Conservation (phyloP, 2,888 invertebrate genomes). For the Melangyna quadrimaculata region DNA sequence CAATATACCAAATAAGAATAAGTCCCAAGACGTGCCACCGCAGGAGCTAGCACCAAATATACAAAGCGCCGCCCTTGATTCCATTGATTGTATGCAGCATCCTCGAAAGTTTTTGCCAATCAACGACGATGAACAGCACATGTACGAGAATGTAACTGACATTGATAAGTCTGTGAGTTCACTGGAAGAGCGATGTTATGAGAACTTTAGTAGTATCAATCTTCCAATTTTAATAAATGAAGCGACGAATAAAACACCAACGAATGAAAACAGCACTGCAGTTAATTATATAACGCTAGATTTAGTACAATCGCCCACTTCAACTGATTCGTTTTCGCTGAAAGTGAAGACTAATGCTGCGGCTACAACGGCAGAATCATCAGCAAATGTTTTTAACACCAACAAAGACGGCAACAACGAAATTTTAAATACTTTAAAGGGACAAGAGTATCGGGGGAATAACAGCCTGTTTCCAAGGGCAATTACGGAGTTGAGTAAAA, state of each 20-base stretch:
- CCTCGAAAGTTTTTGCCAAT: slow-evolving; percentile 39
- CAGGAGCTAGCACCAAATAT: slow-evolving; percentile 78
- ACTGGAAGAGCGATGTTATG: slow-evolving; percentile 76
- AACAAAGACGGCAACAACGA: slow-evolving; percentile 43
- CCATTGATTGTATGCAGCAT: slow-evolving; percentile 23
- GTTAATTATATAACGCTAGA: slow-evolving; percentile 81
- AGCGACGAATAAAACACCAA: slow-evolving; percentile 41
- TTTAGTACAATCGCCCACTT: slow-evolving; percentile 78
- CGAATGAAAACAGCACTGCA: slow-evolving; percentile 60
- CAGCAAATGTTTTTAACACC: slow-evolving; percentile 18
- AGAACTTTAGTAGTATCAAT: slow-evolving; percentile 77
- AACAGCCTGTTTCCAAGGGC: slow-evolving; percentile 20
- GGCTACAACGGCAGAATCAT: background rate
- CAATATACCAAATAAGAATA: slow-evolving; percentile 74
- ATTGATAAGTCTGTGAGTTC: slow-evolving; percentile 42
- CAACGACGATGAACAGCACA: slow-evolving; percentile 74
- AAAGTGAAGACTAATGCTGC: slow-evolving; percentile 47
- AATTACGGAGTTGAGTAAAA: slow-evolving; percentile 12
- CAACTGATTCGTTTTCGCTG: slow-evolving; percentile 72
- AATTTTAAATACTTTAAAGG: slow-evolving; percentile 6
- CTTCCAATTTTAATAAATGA: slow-evolving; percentile 73
- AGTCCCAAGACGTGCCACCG: slow-evolving; percentile 78
- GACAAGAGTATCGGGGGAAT: slow-evolving; percentile 30
- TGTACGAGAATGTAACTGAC: slow-evolving; percentile 77
- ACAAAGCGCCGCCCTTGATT: slow-evolving; percentile 10